These are phyloP conservation scores for Ennomos erosarius DNA, from an alignment of 2,888 invertebrate species.

Conservation along the genomic window DNA sequence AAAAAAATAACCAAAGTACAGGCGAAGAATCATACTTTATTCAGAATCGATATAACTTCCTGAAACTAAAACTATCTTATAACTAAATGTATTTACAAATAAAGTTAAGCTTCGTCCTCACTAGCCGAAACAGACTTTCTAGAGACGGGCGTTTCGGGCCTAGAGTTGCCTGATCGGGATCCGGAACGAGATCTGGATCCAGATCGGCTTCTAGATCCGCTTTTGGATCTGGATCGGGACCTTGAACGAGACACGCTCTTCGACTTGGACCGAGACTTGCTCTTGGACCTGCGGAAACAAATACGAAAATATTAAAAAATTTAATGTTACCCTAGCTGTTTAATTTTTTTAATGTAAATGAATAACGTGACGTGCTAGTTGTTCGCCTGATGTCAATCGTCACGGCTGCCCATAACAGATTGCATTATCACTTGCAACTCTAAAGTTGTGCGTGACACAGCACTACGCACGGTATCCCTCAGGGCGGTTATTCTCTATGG, in stretches of 20 bases:
- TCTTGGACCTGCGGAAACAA: conserved; percentile 27
- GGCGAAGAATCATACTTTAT: background rate
- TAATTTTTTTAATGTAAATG: no score
- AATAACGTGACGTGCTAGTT: no score
- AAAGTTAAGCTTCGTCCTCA: conserved; percentile 76
- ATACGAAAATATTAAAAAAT: no score
- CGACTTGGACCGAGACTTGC: conserved; percentile 55
- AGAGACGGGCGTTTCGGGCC: conserved; percentile 84
- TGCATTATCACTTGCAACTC: no score
- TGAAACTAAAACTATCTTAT: conserved; percentile 25
- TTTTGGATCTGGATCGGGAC: conserved; percentile 51
- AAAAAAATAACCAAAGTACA: background rate
- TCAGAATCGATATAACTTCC: background rate
- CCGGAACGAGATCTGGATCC: conserved; percentile 66
- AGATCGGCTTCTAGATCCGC: conserved; percentile 58
- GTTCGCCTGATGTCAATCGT: no score
- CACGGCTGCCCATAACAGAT: no score
- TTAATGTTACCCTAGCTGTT: no score
- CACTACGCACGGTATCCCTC: no score
- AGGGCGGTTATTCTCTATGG: no score
- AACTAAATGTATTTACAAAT: conserved; percentile 36
- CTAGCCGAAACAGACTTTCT: conserved; percentile 87
- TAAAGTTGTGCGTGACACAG: no score
- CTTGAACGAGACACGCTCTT: conserved; percentile 56
- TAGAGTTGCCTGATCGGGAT: conserved; percentile 72